A percentile compares a stretch with the other conserved stretches of the same genome.
phyloP scores from a whole-genome alignment of 2,113 vertebrate species.

The Hyla sarda region DNA sequence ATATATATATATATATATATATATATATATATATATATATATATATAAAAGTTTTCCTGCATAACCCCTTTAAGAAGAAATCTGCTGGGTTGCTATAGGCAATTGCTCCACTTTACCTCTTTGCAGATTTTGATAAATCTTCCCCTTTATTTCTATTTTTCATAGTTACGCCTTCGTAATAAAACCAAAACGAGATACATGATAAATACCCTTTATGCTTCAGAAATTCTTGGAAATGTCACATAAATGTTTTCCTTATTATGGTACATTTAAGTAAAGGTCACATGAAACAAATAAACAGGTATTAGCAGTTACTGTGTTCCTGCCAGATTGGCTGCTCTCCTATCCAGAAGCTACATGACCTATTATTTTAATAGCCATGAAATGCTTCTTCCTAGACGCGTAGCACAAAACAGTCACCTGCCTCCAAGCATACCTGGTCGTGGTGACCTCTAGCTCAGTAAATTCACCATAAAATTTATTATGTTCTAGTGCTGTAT shows the following conservation, averaged over 20 bases:
- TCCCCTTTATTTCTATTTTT: too few relatives aligned
- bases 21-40: too few relatives aligned
- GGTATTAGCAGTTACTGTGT: not conserved
- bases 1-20: too few relatives aligned
- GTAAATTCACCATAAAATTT: not conserved
- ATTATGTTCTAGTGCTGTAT: not conserved
- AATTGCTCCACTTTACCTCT: too few relatives aligned
- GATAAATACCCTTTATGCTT: not conserved
- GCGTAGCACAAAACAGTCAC: not conserved
- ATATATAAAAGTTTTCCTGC: too few relatives aligned
- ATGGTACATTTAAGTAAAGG: not conserved
- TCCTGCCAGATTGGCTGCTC: not conserved
- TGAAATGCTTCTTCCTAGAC: not conserved
- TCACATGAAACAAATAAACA: not conserved
- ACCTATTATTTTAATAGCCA: slow-evolving; percentile 1
- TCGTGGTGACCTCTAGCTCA: not conserved
- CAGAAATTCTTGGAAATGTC: not conserved
- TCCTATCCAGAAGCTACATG: not conserved
- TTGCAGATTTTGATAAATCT: too few relatives aligned
- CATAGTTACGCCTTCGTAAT: too few relatives aligned
- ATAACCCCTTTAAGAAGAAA: too few relatives aligned
- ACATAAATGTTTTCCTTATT: not conserved
- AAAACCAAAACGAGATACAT: too few relatives aligned
- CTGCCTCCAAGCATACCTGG: not conserved
- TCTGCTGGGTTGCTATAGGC: too few relatives aligned